Evolutionary conservation across 2,888 invertebrate genomes (phyloP), one percentile per base, ranked within the genome.

Genomic region (Uropetala carovei): DNA sequence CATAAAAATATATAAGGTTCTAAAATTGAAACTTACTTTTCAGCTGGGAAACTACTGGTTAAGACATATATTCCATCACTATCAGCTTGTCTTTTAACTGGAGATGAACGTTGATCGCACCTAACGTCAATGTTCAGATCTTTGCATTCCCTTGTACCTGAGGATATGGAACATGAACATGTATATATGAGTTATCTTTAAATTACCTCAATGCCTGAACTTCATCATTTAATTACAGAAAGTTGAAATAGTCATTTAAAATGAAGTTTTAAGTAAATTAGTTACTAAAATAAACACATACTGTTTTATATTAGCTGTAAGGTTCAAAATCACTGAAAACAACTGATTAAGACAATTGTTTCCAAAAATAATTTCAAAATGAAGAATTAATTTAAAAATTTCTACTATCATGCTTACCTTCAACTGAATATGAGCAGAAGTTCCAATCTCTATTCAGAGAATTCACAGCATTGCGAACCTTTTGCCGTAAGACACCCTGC

Each of bases 371-470:
- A 3, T 43, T 43, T 43, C 5, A 43, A 43, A 43, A 43, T 43
- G 43, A 43, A 43, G 43, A 43, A 43, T 43, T n/a, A 57, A 16
- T 81, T 16, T 5, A 56, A 14, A 18, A 60, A 11, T 22, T 22
- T 30, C 92, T 59, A 64, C 9, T 14, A 92, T 92, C 43, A 43
- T 93, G 92, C 94, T 95, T 95, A 96, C 98, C 98, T 95, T 98
- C 98, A 85, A 97, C 96, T 93, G 98, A 97, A 94, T 98, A 98
- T 0, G 98, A 98, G 95, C 99, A 99, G 97, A 99, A 98, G 96
- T 98, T 98, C 99, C 99, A 99, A 94, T 99, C 98, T 94, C 98
- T 97, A 95, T 99, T 99, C 92, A 99, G 96, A 91, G 98, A 97
- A 94, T 98, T 98, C 92, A 99, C 97, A 13, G 99, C 98, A 94